Evolutionary conservation across 2,113 vertebrate species (phyloP).

Genomic region (Cathartes aura): DNA sequence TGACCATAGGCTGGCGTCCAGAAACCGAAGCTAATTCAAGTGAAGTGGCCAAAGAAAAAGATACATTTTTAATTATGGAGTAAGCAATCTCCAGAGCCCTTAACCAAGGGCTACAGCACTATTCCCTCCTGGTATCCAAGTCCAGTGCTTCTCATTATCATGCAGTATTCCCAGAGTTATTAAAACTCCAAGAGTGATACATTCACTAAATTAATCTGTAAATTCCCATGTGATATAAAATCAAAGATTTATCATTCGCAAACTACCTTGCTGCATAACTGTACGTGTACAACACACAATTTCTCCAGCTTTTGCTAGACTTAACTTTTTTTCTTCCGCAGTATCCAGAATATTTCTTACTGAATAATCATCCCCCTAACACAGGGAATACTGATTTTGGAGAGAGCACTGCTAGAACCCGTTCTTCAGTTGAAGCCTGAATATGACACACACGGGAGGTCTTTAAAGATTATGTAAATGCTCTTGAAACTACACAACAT

Average conservation of each 20-base stretch:
- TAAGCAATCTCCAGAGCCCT: not conserved
- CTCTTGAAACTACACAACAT: not conserved
- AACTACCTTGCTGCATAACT: not conserved
- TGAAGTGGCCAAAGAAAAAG: not conserved
- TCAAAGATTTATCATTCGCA: not conserved
- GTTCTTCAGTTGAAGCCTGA: not conserved
- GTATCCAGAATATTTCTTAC: not conserved
- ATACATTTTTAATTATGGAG: not conserved
- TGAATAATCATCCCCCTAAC: not conserved
- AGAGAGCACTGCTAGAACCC: not conserved
- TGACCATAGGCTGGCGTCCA: not conserved
- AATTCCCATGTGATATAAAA: not conserved
- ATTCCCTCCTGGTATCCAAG: accelerated
- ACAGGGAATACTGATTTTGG: not conserved
- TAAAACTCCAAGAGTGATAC: not conserved
- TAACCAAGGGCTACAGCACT: accelerated
- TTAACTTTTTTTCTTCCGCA: too few species aligned
- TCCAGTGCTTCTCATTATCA: not conserved
- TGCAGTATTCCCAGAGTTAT: not conserved
- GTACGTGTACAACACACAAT: accelerated
- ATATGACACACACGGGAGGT: not conserved
- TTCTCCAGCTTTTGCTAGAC: not conserved
- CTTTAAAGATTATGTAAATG: conserved; percentile 11
- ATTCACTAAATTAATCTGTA: not conserved
- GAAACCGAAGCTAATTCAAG: not conserved